Evolutionary conservation across 2,797 vertebrate genomes (phyloP).

Genomic region (Cygnus olor): DNA sequence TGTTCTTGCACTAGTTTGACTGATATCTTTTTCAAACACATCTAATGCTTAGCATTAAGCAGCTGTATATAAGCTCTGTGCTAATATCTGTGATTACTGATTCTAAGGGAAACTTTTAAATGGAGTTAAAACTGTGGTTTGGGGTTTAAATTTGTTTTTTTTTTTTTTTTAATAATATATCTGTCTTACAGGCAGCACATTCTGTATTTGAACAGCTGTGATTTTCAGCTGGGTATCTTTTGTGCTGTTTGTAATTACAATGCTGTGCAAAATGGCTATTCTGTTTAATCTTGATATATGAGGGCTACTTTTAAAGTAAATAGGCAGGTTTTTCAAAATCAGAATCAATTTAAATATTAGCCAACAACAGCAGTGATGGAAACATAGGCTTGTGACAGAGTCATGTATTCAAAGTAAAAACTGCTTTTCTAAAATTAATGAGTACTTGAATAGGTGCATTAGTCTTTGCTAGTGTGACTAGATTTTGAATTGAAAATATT

Average conservation of each 20-base stretch:
- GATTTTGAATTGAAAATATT: conserved; percentile 28
- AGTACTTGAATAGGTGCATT: conserved; percentile 28
- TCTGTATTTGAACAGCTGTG: conserved; percentile 57
- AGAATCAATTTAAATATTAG: conserved; percentile 66
- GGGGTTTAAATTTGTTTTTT: background rate
- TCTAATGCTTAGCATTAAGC: background rate
- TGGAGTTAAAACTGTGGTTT: background rate
- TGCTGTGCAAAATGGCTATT: conserved; percentile 18
- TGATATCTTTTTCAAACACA: background rate
- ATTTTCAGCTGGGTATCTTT: conserved; percentile 20
- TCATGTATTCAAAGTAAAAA: conserved; percentile 53
- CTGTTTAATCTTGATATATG: conserved; percentile 34
- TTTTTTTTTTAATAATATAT: background rate
- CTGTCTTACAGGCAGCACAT: conserved; percentile 31
- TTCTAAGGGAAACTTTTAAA: background rate
- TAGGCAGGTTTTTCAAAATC: conserved; percentile 51
- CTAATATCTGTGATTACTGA: background rate
- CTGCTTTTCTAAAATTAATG: conserved; percentile 42
- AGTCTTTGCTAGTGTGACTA: conserved; percentile 1
- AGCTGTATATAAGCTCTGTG: background rate
- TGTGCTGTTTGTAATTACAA: conserved; percentile 33
- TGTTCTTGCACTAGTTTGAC: background rate
- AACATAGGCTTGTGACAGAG: conserved; percentile 16
- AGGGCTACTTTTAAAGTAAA: conserved; percentile 45
- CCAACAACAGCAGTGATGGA: conserved; percentile 1